Conservation (phyloP, 2,113 vertebrate genomes). For the Myotis lucifugus region DNA sequence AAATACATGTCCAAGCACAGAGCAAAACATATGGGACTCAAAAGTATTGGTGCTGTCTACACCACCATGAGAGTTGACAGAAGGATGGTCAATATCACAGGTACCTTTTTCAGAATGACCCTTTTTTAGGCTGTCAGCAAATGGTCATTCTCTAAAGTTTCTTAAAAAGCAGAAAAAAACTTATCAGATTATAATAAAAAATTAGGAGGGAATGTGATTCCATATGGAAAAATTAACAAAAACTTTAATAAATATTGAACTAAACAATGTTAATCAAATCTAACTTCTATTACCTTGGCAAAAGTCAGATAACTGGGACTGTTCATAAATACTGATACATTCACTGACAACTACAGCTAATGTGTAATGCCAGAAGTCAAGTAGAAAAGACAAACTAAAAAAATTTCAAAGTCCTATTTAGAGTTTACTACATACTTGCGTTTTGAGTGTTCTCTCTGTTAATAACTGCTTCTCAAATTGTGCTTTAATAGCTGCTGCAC, state of each 20-base stretch:
- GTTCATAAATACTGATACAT: neutral
- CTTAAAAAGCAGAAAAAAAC: neutral
- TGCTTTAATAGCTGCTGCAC: conserved; percentile 89
- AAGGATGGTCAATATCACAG: neutral
- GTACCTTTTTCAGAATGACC: neutral
- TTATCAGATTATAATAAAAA: neutral
- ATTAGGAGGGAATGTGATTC: neutral
- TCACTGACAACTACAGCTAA: neutral
- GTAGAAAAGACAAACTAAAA: neutral
- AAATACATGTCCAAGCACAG: neutral
- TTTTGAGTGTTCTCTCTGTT: conserved; percentile 96
- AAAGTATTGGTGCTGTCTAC: neutral
- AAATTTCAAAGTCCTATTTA: neutral
- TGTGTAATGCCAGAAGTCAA: neutral
- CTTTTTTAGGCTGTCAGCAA: neutral
- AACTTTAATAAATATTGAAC: neutral
- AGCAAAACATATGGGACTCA: neutral
- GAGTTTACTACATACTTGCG: conserved; percentile 86
- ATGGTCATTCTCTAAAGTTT: neutral
- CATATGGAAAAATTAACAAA: conserved; percentile 33
- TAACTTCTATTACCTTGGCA: neutral
- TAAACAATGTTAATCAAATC: neutral
- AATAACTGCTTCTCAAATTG: conserved; percentile 95
- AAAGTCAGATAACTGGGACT: neutral
- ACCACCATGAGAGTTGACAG: neutral